Conservation (phyloP, 2,888 invertebrate genomes). For the Leptopilina drosophilae region DNA sequence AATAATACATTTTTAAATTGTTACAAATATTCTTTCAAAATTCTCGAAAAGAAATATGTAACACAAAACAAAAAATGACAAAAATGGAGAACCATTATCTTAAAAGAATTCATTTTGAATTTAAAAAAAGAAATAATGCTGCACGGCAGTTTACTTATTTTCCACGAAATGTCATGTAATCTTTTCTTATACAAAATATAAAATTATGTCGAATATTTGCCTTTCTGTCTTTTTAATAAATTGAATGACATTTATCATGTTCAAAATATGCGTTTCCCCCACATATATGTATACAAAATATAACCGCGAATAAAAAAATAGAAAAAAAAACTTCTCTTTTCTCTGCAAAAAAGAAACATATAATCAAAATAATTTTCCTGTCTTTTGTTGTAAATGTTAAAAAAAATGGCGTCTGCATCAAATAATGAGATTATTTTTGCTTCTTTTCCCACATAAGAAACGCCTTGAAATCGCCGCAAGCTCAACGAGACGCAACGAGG, state of each 20-base stretch:
- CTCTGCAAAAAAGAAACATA: too few relatives aligned
- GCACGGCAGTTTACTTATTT: not conserved
- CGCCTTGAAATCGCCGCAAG: conserved; percentile 42
- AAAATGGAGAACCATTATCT: not conserved
- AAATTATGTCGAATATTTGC: conserved; percentile 1
- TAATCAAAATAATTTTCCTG: not conserved
- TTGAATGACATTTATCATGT: not conserved
- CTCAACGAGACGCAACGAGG: conserved; percentile 58
- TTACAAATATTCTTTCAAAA: not conserved
- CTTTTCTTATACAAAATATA: not conserved
- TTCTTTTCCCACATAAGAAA: conserved; percentile 43
- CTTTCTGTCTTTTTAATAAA: not conserved
- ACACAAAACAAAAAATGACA: not conserved
- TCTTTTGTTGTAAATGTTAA: conserved; percentile 3
- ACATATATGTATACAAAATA: not conserved
- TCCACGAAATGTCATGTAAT: conserved; percentile 5
- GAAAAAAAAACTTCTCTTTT: not conserved
- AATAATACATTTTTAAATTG: too few relatives aligned
- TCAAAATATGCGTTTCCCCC: not conserved
- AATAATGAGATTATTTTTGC: conserved; percentile 56
- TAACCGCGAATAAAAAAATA: not conserved
- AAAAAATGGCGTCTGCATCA: conserved; percentile 47
- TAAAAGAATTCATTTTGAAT: not conserved
- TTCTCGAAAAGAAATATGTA: too few relatives aligned
- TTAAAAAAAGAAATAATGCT: not conserved